These are phyloP conservation scores for Flexamia atlantica DNA, from an alignment of 2,888 invertebrate genomes.

Conservation along the genomic window DNA sequence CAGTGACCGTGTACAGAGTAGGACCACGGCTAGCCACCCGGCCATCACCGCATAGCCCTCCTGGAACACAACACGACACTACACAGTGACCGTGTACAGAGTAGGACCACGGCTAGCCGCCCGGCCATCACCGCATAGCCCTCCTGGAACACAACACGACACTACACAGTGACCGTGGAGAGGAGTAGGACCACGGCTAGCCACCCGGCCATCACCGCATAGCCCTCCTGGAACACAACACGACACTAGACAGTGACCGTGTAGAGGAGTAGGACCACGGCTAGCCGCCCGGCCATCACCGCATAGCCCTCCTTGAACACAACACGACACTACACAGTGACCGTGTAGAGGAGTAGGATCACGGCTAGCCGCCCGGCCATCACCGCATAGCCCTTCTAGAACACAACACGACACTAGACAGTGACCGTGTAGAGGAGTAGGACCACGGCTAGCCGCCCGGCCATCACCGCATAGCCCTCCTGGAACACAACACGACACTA, in stretches of 20 bases:
- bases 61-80: conserved; percentile 75
- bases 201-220: conserved; percentile 51
- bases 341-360: conserved; percentile 76
- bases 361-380: conserved; percentile 59
- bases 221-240: conserved; percentile 75
- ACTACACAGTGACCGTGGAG: conserved; percentile 79
- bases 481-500: too few relatives aligned
- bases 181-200: conserved; percentile 75
- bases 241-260: too few relatives aligned
- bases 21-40: conserved; percentile 57
- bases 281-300: conserved; percentile 72
- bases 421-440: conserved; percentile 79
- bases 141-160: neutral
- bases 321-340: too few relatives aligned
- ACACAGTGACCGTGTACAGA: conserved; percentile 82
- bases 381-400: conserved; percentile 11
- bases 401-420: too few relatives aligned
- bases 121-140: conserved; percentile 58
- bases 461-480: conserved; percentile 72
- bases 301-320: conserved; percentile 1
- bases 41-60: conserved; percentile 51
- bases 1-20: too few relatives aligned
- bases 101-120: conserved; percentile 65
- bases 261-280: conserved; percentile 78
- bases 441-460: conserved; percentile 76